These are phyloP conservation scores for Plemyria rubiginata DNA, from an alignment of 2,888 invertebrate genomes.

Conservation along the genomic window DNA sequence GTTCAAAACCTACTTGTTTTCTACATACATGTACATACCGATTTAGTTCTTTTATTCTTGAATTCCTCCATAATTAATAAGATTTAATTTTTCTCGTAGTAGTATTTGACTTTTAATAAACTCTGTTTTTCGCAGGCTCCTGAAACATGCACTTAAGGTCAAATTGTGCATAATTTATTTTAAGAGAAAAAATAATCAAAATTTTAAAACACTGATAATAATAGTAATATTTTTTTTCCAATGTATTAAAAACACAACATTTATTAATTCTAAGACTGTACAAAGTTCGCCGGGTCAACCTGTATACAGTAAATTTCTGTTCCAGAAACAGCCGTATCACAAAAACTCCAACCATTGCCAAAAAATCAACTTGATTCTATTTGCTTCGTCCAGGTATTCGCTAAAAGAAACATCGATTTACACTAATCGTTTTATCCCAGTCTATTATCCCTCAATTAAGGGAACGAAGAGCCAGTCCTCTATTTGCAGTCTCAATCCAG, in stretches of 20 bases:
- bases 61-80: not conserved
- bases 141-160: too few relatives aligned
- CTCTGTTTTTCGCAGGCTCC: too few relatives aligned
- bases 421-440: conserved; percentile 36
- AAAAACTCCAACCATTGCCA: conserved; percentile 11
- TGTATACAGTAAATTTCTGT: not conserved
- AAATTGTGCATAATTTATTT: too few relatives aligned
- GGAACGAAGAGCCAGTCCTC: conserved; percentile 33
- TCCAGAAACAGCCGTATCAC: conserved; percentile 1
- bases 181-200: too few relatives aligned
- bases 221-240: too few relatives aligned
- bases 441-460: conserved; percentile 30
- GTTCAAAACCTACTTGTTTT: not conserved
- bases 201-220: too few relatives aligned
- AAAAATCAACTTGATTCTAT: conserved; percentile 24
- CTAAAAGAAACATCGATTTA: conserved; percentile 29
- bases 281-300: too few relatives aligned
- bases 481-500: conserved; percentile 58
- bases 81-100: not conserved
- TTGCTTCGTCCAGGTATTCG: conserved; percentile 16
- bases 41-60: not conserved
- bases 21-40: not conserved
- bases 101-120: not conserved
- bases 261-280: too few relatives aligned
- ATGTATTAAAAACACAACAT: too few relatives aligned